A percentile compares a stretch with the other conserved stretches of the same genome.
These are phyloP conservation scores for Telenomus remus DNA, from an alignment of 1,140 invertebrate genomes.

Conservation along the genomic window DNA sequence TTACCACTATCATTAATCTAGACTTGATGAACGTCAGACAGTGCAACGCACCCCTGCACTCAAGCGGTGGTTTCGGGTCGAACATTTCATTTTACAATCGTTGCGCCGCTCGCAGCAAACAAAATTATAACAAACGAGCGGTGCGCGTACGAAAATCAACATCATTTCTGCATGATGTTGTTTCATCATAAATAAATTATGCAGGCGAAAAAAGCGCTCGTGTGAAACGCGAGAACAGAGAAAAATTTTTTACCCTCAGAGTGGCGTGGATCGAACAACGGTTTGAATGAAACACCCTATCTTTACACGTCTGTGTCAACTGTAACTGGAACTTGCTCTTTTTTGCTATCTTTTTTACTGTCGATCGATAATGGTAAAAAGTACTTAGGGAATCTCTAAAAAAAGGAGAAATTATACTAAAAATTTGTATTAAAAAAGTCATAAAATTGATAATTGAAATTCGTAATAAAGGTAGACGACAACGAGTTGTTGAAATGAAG, in stretches of 20 bases:
- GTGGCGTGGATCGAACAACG: background rate
- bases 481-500: no score
- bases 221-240: background rate
- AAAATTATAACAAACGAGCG: constrained; percentile 2
- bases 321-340: no score
- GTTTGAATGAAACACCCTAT: background rate
- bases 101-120: background rate
- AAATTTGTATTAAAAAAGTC: no score
- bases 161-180: background rate
- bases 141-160: background rate
- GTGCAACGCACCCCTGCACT: background rate
- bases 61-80: background rate
- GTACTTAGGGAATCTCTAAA: no score
- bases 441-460: no score
- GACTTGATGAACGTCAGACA: constrained; percentile 1
- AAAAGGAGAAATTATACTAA: no score
- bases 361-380: no score
- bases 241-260: background rate
- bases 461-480: no score
- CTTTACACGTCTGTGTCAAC: background rate
- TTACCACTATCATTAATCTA: background rate
- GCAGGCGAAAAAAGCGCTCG: background rate
- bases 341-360: no score
- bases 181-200: background rate
- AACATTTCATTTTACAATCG: background rate